A percentile compares a stretch with the other conserved stretches of the same genome.
Evolutionary conservation across 2,797 vertebrate genomes (phyloP).

Genomic region (Epinephelus coioides): DNA sequence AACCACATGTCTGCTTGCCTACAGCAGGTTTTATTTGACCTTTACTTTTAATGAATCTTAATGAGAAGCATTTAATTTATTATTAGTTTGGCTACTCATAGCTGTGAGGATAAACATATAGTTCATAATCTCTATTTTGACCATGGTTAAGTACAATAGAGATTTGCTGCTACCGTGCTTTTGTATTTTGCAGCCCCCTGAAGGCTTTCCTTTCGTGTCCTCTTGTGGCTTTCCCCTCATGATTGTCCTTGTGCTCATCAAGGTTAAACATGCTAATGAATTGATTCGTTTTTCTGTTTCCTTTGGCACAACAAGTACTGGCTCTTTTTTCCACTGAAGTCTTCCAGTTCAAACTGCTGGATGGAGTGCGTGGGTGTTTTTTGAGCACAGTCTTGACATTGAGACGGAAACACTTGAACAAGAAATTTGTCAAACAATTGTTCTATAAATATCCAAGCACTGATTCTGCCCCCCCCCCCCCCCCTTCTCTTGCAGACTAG

Average conservation of each 20-base stretch:
- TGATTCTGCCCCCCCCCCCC: slow-evolving; percentile 24
- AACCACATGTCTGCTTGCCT: slow-evolving; percentile 28
- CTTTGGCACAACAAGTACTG: slow-evolving; percentile 15
- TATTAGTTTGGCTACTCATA: neutral
- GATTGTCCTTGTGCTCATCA: slow-evolving; percentile 8
- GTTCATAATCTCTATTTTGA: neutral
- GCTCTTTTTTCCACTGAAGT: slow-evolving; percentile 5
- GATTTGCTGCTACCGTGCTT: neutral
- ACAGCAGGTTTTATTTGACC: slow-evolving; percentile 48
- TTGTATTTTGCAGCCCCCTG: neutral
- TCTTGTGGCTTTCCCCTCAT: neutral
- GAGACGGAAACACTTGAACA: slow-evolving; percentile 14
- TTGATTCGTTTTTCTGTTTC: slow-evolving; percentile 29
- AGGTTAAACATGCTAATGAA: slow-evolving; percentile 25
- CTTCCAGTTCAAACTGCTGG: neutral
- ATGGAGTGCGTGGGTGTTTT: slow-evolving; percentile 20
- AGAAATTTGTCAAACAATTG: slow-evolving; percentile 4
- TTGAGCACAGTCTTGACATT: slow-evolving; percentile 18
- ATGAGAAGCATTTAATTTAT: slow-evolving; percentile 24
- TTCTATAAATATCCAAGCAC: slow-evolving; percentile 22
- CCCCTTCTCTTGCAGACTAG: slow-evolving; percentile 71
- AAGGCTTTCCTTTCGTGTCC: neutral
- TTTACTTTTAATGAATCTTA: slow-evolving; percentile 55
- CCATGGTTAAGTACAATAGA: neutral
- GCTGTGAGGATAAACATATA: neutral